Evolutionary conservation across 2,113 vertebrate genomes (phyloP), one percentile per base, ranked within the genome.

Genomic region (Fukomys damarensis): DNA sequence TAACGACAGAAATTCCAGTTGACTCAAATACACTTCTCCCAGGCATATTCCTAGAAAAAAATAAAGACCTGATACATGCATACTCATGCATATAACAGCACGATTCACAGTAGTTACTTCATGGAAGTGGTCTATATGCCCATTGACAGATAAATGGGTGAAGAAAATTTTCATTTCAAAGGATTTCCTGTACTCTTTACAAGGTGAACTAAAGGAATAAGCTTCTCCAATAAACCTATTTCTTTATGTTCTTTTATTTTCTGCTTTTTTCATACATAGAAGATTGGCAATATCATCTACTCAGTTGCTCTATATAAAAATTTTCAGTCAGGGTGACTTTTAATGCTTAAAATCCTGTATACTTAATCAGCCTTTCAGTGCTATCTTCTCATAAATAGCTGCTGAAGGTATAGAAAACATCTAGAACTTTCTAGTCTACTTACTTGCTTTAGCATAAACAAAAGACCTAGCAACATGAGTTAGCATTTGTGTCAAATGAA

Each of bases 111-210:
- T 46, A 76, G 43, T 26, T 46, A 49, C 7, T 16, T 77, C 32
- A 32, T 30, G 7, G 43, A 77, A 77, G 28, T 32, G 6, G 43
- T 49, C 28, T 77, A 46, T 9, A 43, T 77, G 74, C 14, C 28
- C 12, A 30, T 32, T 13, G 46, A 77, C 7, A 72, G 74, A 32
- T 32, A 77, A 30, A 77, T 30, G 72, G 26, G 7, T 30, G 28
- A 77, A 76, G 72, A 28, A 76, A 76, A 77, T 86, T 94, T 89
- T 83, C 26, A 89, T 81, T 91, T 89, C 89, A 93, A 83, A 80
- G 0, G 52, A 79, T 96, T 95, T 89, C 8, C 20, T 56, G 35
- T 89, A n/a, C 3, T 89, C 1, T 74, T 74, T 5, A 3, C 43
- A 46, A 70, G 28, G 5, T 56, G 32, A 89, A 2, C 85, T 79